Conservation (phyloP, 1,140 invertebrate genomes). For the Caenorhabditis brenneri region DNA sequence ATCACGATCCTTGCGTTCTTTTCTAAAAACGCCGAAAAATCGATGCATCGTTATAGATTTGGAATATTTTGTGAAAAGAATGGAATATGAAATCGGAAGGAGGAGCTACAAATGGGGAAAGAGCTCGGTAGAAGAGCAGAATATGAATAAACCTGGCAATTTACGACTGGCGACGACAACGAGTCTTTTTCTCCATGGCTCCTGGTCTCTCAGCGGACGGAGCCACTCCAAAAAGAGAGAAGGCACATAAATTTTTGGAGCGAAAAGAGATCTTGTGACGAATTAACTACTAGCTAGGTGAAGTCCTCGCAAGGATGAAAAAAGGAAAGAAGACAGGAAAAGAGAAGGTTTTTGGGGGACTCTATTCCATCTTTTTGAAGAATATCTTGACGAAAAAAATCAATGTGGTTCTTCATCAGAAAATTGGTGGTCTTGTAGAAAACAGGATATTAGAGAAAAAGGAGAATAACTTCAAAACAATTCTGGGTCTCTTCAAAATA, state of each 20-base stretch:
- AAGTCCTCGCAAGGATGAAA: neutral
- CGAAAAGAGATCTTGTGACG: neutral
- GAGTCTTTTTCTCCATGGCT: neutral
- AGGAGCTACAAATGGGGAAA: neutral
- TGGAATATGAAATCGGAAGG: neutral
- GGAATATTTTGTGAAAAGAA: neutral
- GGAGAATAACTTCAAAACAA: neutral
- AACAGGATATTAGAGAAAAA: neutral
- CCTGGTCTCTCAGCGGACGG: neutral
- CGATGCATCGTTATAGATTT: neutral
- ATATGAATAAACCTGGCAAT: constrained; percentile 7
- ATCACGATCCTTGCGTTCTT: constrained; percentile 47
- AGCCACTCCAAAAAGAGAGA: neutral
- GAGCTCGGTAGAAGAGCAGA: neutral
- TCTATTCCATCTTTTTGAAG: too few species aligned
- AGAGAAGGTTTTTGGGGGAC: too few species aligned
- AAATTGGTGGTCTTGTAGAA: neutral
- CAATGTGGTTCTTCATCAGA: neutral
- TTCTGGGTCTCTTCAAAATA: too few species aligned
- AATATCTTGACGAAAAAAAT: too few species aligned
- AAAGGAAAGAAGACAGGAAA: neutral
- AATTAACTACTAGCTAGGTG: neutral
- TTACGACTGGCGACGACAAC: neutral
- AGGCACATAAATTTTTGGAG: constrained; percentile 14
- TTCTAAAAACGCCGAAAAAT: constrained; percentile 43